Percentiles rank a stretch among this genome's conserved stretches.
Evolutionary conservation across 2,797 vertebrate genomes (phyloP).

Genomic region (Lerista edwardsae): DNA sequence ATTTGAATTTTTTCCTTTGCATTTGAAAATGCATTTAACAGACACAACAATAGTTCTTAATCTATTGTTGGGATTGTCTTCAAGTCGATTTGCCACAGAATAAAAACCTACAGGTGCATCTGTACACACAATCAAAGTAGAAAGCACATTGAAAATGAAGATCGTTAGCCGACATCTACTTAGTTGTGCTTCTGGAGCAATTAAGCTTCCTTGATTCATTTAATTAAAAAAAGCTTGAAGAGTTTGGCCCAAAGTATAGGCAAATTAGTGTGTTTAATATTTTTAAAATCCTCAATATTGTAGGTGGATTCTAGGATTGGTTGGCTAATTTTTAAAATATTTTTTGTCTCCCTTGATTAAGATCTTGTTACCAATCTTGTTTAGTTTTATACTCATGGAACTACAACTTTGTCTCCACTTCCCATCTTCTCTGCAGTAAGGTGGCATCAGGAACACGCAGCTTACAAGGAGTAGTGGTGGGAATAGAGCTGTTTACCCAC

Average conservation of each 20-base stretch:
- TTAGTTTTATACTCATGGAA: not conserved
- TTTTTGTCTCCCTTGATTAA: not conserved
- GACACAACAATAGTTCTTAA: not conserved
- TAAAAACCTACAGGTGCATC: not conserved
- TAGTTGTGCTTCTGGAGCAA: not conserved
- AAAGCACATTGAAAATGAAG: slow-evolving; percentile 13
- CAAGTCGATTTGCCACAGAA: not conserved
- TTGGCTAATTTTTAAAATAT: not conserved
- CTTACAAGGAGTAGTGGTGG: not conserved
- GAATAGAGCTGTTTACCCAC: not conserved
- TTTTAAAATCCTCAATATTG: not conserved
- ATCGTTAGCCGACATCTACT: not conserved
- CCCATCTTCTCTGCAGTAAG: not conserved
- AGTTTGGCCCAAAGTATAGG: not conserved
- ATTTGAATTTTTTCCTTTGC: not conserved
- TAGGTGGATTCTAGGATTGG: not conserved
- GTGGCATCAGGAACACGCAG: not conserved
- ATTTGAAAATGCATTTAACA: slow-evolving; percentile 4
- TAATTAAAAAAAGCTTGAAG: not conserved
- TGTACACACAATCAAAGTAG: not conserved
- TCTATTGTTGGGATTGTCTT: not conserved
- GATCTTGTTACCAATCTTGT: not conserved
- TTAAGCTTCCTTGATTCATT: not conserved
- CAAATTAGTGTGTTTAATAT: not conserved
- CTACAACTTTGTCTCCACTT: not conserved